Conservation (phyloP, 2,113 vertebrate genomes). For the Cyanocitta stelleri region DNA sequence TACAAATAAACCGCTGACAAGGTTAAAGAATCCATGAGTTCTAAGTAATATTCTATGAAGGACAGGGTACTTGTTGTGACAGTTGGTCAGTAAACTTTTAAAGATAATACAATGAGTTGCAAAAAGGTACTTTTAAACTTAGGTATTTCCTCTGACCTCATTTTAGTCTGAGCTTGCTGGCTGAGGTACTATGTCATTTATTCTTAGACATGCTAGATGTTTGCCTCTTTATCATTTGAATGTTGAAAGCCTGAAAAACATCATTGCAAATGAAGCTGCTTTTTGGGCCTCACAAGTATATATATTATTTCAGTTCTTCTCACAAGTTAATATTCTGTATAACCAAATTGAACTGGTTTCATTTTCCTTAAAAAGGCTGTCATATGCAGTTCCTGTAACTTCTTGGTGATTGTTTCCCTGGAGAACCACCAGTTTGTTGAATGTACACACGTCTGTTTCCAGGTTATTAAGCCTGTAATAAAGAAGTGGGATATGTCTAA, state of each 20-base stretch:
- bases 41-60: background rate
- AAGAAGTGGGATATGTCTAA: background rate
- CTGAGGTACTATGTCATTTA: background rate
- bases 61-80: background rate
- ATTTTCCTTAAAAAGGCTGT: background rate
- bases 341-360: conserved; percentile 4
- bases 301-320: background rate
- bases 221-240: background rate
- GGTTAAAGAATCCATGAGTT: background rate
- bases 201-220: background rate
- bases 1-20: background rate
- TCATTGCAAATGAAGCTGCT: background rate
- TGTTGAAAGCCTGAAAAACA: background rate
- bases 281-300: background rate
- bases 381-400: background rate
- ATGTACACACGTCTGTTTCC: background rate
- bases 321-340: background rate
- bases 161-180: background rate
- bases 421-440: background rate
- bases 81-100: background rate
- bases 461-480: background rate
- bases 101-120: background rate
- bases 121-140: background rate
- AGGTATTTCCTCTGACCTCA: background rate
- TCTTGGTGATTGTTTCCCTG: background rate